Percentiles rank a stretch among this genome's conserved stretches.
These are phyloP conservation scores for Xestia ashworthii DNA, from an alignment of 2,888 invertebrate genomes.

Conservation along the genomic window DNA sequence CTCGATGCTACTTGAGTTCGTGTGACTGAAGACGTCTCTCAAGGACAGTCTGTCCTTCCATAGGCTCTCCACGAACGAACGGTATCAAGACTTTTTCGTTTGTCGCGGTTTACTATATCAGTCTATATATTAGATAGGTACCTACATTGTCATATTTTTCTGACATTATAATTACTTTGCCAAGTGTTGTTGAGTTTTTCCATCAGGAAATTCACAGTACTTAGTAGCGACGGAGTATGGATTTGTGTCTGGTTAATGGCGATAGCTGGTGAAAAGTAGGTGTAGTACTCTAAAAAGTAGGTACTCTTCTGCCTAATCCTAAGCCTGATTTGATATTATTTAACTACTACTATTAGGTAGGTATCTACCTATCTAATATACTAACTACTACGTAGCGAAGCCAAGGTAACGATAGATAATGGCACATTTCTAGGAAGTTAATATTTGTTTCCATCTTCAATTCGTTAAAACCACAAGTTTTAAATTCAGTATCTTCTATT, in stretches of 20 bases:
- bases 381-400: not conserved
- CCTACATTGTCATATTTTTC: constrained; percentile 1
- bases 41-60: constrained; percentile 44
- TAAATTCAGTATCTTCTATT: too few species aligned
- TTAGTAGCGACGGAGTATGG: too few species aligned
- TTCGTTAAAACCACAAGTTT: too few species aligned
- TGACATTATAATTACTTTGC: not conserved
- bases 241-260: too few species aligned
- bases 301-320: too few species aligned
- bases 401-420: not conserved
- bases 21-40: constrained; percentile 54
- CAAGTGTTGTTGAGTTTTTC: too few species aligned
- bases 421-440: not conserved
- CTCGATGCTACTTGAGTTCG: constrained; percentile 48
- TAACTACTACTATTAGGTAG: not conserved
- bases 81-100: constrained; percentile 32
- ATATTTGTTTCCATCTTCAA: too few species aligned
- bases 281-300: too few species aligned
- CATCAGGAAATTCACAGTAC: too few species aligned
- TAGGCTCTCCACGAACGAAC: constrained; percentile 33
- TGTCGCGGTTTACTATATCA: constrained; percentile 9
- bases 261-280: too few species aligned
- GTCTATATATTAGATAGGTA: too few species aligned
- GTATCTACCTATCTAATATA: too few species aligned
- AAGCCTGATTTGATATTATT: not conserved